Evolutionary conservation across 2,888 invertebrate genomes (phyloP), one percentile per base, ranked within the genome.

Genomic region (Diploptera punctata): DNA sequence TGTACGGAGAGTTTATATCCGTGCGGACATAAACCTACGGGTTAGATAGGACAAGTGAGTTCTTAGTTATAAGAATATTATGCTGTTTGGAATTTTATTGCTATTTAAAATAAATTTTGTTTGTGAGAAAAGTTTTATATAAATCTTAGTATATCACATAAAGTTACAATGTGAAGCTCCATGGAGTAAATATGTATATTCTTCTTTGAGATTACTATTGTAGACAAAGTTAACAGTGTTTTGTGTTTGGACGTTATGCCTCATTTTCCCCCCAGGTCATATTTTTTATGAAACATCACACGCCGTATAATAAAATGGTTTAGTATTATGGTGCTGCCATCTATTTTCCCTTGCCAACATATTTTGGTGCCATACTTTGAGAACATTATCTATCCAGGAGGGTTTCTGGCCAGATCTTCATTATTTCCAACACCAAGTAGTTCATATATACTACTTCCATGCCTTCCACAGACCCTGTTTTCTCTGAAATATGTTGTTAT

Each of bases 271-370:
- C 24, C 4, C 49, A 10, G 49, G 2, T 24, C 10, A 24, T 24
- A 52, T 7, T 52, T 24, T 52, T 49, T 52, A 52, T 52, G 52
- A 52, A 52, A 52, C 52, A 52, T 52, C 52, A 52, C 52, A 24
- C 13, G 24, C 52, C 24, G 52, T 52, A 52, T 52, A 52, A 52
- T 52, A 52, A 52, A 52, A 52, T 52, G 24, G 52, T 52, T 52
- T 52, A 52, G 24, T 52, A 16, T 52, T 52, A 52, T 52, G 52
- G 24, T 24, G 52, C 24, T 52, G 24, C 52, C 52, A 52, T 52
- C 52, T 52, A 24, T 52, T 52, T 52, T 24, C 52, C 52, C 13
- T 13, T 10, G 10, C 52, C 4, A 52, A 52, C 52, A 52, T 52
- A 52, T 52, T 13, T 52, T 24, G 9, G 52, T 24, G 24, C 24